Evolutionary conservation across 2,888 invertebrate genomes (phyloP).

Genomic region (Sarcophaga rosellei): DNA sequence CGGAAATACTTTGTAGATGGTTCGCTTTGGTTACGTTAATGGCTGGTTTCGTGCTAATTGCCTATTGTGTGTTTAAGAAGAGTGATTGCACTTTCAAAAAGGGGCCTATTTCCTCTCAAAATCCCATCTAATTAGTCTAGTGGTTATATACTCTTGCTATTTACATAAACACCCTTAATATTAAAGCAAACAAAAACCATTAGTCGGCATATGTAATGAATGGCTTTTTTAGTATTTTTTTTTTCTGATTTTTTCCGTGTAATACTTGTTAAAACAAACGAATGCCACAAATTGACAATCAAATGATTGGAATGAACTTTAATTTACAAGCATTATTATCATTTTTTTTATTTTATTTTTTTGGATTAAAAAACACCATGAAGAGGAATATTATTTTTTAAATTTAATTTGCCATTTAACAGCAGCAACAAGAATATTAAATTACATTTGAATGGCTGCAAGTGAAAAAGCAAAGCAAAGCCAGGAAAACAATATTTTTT

Average conservation of each 20-base stretch:
- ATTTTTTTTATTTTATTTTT: no score
- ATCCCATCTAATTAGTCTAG: no score
- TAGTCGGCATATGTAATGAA: neutral
- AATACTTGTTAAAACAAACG: constrained; percentile 21
- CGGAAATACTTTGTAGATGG: no score
- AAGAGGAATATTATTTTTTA: neutral
- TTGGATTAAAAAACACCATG: no score
- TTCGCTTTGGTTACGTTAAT: no score
- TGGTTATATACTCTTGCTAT: no score
- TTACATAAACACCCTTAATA: neutral
- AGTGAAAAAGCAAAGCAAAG: neutral
- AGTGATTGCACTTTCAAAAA: no score
- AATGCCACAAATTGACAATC: constrained; percentile 30
- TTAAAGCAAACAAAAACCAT: neutral
- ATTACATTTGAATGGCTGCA: constrained; percentile 17
- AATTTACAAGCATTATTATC: neutral
- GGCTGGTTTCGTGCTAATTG: no score
- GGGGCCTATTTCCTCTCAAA: no score
- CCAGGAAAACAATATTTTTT: neutral
- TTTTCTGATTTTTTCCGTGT: neutral
- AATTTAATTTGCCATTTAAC: constrained; percentile 10
- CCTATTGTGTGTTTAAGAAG: no score
- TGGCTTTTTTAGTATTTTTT: constrained; percentile 1
- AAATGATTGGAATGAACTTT: constrained; percentile 38
- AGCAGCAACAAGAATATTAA: neutral